A percentile compares a stretch with the other conserved stretches of the same genome.
Evolutionary conservation across 1,140 invertebrate genomes (phyloP).

Genomic region (Nephila pilipes): DNA sequence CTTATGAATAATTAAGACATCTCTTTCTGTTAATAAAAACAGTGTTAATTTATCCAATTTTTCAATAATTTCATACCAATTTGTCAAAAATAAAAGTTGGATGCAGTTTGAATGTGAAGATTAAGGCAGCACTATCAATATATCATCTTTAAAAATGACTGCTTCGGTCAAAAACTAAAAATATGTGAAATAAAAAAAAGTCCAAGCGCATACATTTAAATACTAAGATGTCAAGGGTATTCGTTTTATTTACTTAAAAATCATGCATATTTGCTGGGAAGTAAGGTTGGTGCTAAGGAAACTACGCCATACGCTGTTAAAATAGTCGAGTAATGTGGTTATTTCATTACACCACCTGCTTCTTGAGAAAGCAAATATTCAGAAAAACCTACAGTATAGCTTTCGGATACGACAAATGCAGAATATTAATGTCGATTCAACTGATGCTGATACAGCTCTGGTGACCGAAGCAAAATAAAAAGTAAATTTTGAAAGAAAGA

Average conservation of each 20-base stretch:
- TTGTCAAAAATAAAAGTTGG: no score
- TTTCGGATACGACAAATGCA: slow-evolving; percentile 49
- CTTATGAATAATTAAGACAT: no score
- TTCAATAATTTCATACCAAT: no score
- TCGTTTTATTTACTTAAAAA: slow-evolving; percentile 50
- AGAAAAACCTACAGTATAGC: slow-evolving; percentile 42
- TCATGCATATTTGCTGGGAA: slow-evolving; percentile 5
- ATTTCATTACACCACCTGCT: slow-evolving; percentile 43
- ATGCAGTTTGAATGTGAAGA: no score
- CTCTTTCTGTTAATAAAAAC: no score
- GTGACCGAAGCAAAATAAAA: background rate
- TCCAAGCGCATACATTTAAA: slow-evolving; percentile 16
- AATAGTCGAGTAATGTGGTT: slow-evolving; percentile 48
- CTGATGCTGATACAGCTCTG: slow-evolving; percentile 21
- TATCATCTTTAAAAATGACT: background rate
- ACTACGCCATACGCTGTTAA: background rate
- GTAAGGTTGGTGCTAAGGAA: background rate
- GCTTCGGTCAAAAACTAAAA: background rate
- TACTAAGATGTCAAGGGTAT: background rate
- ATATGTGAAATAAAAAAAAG: background rate
- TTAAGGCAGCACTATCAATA: no score
- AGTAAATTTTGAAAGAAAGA: slow-evolving; percentile 31
- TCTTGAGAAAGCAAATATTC: slow-evolving; percentile 46
- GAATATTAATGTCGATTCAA: slow-evolving; percentile 46
- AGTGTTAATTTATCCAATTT: no score